Evolutionary conservation across 2,888 invertebrate species (phyloP).

Genomic region (Dimorphilus gyrociliatus): DNA sequence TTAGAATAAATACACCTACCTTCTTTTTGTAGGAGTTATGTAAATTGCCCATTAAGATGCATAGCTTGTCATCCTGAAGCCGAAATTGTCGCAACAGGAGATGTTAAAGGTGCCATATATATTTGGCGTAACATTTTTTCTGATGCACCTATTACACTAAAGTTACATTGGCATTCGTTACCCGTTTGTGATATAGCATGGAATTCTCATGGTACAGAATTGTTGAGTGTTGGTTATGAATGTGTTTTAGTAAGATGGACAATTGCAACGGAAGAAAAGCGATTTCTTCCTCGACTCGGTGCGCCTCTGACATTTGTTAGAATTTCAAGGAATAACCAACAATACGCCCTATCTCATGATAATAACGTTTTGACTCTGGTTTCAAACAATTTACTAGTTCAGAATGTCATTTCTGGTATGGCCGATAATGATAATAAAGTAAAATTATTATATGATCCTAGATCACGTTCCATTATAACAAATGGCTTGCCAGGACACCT

Average conservation of each 20-base stretch:
- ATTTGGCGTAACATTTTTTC: no score
- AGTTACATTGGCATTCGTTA: constrained; percentile 61
- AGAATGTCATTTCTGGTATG: background rate
- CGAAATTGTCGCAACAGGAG: constrained; percentile 51
- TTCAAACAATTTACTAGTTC: background rate
- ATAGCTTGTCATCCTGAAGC: constrained; percentile 52
- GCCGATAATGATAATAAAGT: no score
- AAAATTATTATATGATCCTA: constrained; percentile 46
- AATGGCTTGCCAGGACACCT: constrained; percentile 57
- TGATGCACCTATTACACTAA: no score
- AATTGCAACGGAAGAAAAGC: constrained; percentile 18
- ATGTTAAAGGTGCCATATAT: constrained; percentile 51
- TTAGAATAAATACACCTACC: constrained; percentile 3
- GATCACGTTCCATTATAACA: constrained; percentile 49
- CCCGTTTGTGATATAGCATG: constrained; percentile 43
- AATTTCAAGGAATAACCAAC: constrained; percentile 48
- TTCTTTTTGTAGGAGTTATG: background rate
- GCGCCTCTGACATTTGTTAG: constrained; percentile 49
- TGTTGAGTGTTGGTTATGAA: constrained; percentile 62
- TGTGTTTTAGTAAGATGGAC: constrained; percentile 61
- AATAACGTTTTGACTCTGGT: constrained; percentile 47
- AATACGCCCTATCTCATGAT: constrained; percentile 48
- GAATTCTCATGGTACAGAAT: constrained; percentile 44
- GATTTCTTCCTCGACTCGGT: constrained; percentile 54
- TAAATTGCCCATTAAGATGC: constrained; percentile 42